Percentiles rank a stretch among this genome's conserved stretches.
These are phyloP conservation scores for Stenolophus ochropezus DNA, from an alignment of 2,888 invertebrate genomes.

Conservation along the genomic window DNA sequence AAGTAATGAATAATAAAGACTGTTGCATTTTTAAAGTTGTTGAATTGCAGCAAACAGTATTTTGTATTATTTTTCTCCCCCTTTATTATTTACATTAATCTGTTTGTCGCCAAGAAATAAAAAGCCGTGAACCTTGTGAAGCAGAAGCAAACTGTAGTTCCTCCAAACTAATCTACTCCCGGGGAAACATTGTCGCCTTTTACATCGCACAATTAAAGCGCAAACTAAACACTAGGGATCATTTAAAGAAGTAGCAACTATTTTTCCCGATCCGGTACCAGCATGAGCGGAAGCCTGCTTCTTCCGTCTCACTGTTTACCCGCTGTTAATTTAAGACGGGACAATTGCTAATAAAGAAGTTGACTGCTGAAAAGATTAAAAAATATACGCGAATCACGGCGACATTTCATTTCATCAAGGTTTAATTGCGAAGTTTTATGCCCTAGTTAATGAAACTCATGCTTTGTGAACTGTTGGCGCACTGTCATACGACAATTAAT, in stretches of 20 bases:
- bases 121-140: neutral
- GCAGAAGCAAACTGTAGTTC: neutral
- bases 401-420: conserved; percentile 1
- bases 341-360: conserved; percentile 27
- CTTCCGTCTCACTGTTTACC: neutral
- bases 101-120: neutral
- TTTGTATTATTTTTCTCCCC: neutral
- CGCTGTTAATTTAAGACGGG: conserved; percentile 18
- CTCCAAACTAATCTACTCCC: neutral
- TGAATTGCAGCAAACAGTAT: neutral
- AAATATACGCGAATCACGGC: neutral
- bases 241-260: conserved; percentile 14
- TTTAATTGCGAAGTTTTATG: conserved; percentile 16
- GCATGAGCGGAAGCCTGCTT: neutral
- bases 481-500: neutral
- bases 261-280: conserved; percentile 9
- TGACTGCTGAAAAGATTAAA: conserved; percentile 12
- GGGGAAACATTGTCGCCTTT: neutral
- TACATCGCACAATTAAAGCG: neutral
- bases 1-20: too few species aligned
- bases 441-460: neutral
- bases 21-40: too few species aligned
- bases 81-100: neutral
- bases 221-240: neutral
- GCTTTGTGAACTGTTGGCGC: neutral